phyloP scores from a whole-genome alignment of 2,888 invertebrate species.

The Lottia scabra region DNA sequence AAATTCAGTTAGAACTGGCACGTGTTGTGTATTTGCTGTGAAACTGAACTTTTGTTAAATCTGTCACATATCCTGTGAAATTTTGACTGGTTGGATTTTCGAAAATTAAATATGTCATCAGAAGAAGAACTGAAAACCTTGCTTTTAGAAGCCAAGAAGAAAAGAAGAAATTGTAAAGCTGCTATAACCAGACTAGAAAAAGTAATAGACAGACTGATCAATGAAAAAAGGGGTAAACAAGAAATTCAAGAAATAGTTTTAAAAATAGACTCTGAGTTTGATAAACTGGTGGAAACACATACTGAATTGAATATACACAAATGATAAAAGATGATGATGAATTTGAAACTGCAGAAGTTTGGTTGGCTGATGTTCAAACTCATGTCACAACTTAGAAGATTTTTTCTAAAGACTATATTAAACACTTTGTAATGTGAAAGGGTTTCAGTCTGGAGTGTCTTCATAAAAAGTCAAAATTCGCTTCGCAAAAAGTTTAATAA shows the following conservation, averaged over 20 bases:
- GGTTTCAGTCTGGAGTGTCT: too few relatives aligned
- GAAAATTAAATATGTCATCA: not conserved
- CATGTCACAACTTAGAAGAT: too few relatives aligned
- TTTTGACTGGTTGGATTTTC: too few relatives aligned
- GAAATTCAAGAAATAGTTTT: not conserved
- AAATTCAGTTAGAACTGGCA: too few relatives aligned
- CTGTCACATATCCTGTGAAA: too few relatives aligned
- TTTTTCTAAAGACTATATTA: too few relatives aligned
- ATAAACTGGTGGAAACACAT: not conserved
- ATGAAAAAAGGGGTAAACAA: not conserved
- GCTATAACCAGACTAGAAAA: not conserved
- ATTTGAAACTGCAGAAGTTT: not conserved
- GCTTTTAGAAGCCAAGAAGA: not conserved
- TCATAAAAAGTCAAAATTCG: too few relatives aligned
- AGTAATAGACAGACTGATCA: not conserved
- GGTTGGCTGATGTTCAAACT: not conserved
- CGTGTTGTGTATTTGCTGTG: too few relatives aligned
- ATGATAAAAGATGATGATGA: not conserved
- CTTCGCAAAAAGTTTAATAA: too few relatives aligned
- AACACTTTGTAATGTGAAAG: too few relatives aligned
- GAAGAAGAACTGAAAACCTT: not conserved
- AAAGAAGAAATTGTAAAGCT: constrained; percentile 1
- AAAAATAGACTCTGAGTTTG: not conserved
- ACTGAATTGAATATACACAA: not conserved
- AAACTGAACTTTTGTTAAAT: too few relatives aligned